Evolutionary conservation across 2,113 vertebrate genomes (phyloP).

Genomic region (Coptodon rendalli): DNA sequence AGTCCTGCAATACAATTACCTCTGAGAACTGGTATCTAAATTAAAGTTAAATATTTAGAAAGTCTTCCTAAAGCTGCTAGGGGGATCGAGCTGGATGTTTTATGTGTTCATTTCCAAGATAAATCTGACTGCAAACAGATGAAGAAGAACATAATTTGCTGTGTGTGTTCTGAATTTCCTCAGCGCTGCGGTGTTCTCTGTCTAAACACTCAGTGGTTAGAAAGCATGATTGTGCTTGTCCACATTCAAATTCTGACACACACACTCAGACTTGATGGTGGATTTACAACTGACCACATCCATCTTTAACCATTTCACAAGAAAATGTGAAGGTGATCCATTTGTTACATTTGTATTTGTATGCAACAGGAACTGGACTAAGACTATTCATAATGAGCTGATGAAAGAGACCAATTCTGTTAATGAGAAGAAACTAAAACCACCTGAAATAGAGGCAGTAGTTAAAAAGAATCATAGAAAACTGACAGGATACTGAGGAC

Average conservation of each 20-base stretch:
- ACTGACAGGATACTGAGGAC: background rate
- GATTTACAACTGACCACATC: background rate
- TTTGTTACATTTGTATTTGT: background rate
- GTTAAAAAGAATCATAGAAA: background rate
- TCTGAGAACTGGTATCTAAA: constrained; percentile 43
- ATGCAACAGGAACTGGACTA: background rate
- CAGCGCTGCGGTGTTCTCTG: background rate
- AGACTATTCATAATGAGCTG: background rate
- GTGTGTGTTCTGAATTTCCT: constrained; percentile 32
- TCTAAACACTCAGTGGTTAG: constrained; percentile 29
- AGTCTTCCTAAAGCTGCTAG: constrained; percentile 22
- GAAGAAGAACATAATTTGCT: constrained; percentile 31
- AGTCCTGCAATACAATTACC: constrained; percentile 24
- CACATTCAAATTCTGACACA: background rate
- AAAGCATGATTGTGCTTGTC: background rate
- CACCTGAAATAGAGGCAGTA: background rate
- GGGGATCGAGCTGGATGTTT: background rate
- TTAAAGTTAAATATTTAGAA: constrained; percentile 59
- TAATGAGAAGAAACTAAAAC: background rate
- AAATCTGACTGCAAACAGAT: constrained; percentile 50
- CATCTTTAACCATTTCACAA: background rate
- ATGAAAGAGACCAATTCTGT: background rate
- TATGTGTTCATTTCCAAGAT: constrained; percentile 38
- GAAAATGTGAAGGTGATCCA: background rate
- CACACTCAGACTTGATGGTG: background rate